Conservation (phyloP, 2,797 vertebrate genomes). For the Astyanax mexicanus region DNA sequence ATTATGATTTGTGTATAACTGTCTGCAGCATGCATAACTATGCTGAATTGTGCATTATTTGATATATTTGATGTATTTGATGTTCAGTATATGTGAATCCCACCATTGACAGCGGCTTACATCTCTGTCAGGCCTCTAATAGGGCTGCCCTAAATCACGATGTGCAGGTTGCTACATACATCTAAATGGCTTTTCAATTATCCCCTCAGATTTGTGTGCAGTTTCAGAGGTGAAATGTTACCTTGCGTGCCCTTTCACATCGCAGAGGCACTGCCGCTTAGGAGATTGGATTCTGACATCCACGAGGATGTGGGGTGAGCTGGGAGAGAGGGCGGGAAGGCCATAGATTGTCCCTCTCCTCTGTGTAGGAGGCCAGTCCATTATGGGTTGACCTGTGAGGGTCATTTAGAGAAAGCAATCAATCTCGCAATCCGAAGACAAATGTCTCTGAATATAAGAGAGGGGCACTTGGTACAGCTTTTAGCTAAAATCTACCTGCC, state of each 20-base stretch:
- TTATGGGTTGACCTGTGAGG: slow-evolving; percentile 70
- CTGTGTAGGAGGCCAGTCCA: slow-evolving; percentile 72
- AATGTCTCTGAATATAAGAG: slow-evolving; percentile 63
- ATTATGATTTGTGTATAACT: too few species aligned
- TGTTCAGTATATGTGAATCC: not conserved
- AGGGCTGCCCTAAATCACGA: slow-evolving; percentile 27
- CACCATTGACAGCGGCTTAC: not conserved
- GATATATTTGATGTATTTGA: too few species aligned
- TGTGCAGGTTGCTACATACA: slow-evolving; percentile 35
- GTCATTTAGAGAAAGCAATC: slow-evolving; percentile 69
- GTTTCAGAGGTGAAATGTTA: slow-evolving; percentile 60
- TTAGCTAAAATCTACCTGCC: slow-evolving; percentile 24
- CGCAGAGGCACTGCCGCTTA: slow-evolving; percentile 49
- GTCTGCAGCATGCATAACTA: too few species aligned
- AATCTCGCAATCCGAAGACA: slow-evolving; percentile 71
- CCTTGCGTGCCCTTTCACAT: slow-evolving; percentile 28
- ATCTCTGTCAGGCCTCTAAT: slow-evolving; percentile 27
- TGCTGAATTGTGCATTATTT: too few species aligned
- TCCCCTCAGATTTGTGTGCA: slow-evolving; percentile 57
- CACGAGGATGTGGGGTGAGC: slow-evolving; percentile 56
- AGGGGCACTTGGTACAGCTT: slow-evolving; percentile 40
- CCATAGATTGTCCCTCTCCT: slow-evolving; percentile 67
- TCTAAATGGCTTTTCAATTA: slow-evolving; percentile 55
- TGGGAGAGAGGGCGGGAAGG: slow-evolving; percentile 54
- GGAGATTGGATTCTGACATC: slow-evolving; percentile 47